A percentile compares a stretch with the other conserved stretches of the same genome.
Evolutionary conservation across 2,888 invertebrate genomes (phyloP).

Genomic region (Phorcus lineatus): DNA sequence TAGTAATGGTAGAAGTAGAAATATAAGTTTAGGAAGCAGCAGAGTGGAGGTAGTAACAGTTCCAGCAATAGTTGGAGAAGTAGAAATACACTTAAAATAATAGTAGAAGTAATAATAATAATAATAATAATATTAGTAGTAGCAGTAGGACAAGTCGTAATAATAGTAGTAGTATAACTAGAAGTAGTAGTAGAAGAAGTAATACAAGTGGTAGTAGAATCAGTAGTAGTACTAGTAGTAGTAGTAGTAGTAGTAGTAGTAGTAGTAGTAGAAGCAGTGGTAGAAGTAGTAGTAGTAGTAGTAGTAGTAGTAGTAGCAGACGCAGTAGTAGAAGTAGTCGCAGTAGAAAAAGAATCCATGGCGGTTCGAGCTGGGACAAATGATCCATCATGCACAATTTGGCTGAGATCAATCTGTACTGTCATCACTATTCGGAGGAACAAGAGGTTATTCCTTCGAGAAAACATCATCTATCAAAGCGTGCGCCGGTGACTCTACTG

Average conservation of each 20-base stretch:
- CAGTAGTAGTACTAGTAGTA: conserved; percentile 33
- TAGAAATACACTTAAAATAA: not conserved
- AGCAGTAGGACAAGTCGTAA: too few species aligned
- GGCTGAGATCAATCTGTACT: too few species aligned
- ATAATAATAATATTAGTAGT: conserved; percentile 3
- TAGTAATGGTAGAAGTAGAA: not conserved
- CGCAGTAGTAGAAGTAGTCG: conserved; percentile 34
- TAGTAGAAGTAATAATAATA: not conserved
- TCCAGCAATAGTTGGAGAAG: not conserved
- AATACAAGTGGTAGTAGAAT: not conserved
- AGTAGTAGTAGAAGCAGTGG: conserved; percentile 38
- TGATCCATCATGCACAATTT: too few species aligned
- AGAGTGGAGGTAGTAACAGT: not conserved
- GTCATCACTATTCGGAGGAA: too few species aligned
- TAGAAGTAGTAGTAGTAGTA: conserved; percentile 42
- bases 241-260: conserved; percentile 41
- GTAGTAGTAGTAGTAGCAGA: conserved; percentile 38
- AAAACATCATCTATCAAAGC: too few species aligned
- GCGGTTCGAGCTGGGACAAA: conserved; percentile 8
- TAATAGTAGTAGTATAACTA: not conserved
- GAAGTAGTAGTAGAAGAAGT: conserved; percentile 32
- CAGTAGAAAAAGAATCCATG: conserved; percentile 14
- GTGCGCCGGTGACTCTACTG: too few species aligned
- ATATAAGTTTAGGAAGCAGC: too few species aligned
- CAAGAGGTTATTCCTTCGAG: too few species aligned